These are phyloP conservation scores for Psilopsiagon aurifrons DNA, from an alignment of 2,113 vertebrate genomes.

Conservation along the genomic window DNA sequence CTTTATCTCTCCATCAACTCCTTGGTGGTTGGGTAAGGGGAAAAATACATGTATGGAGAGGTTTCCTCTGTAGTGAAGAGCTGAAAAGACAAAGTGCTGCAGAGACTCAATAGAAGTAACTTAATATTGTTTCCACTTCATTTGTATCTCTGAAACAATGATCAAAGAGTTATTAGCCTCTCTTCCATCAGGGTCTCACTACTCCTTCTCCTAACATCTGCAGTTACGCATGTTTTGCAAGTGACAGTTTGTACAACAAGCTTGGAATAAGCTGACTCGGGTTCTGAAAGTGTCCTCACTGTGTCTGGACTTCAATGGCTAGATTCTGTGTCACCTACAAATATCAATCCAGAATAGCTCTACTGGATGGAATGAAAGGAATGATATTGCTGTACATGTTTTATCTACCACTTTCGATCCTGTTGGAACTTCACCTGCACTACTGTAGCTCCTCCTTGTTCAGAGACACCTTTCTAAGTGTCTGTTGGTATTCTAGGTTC, in stretches of 20 bases:
- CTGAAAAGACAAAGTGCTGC: background rate
- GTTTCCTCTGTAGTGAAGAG: background rate
- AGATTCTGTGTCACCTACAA: background rate
- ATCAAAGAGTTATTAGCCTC: background rate
- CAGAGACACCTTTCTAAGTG: background rate
- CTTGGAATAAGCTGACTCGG: background rate
- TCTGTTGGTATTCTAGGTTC: background rate
- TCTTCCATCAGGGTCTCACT: background rate
- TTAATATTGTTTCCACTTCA: background rate
- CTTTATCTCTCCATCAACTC: background rate
- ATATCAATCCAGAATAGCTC: background rate
- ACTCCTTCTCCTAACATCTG: background rate
- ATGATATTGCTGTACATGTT: background rate
- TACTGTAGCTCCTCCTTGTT: background rate
- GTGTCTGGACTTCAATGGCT: rapidly evolving
- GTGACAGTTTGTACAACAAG: rapidly evolving
- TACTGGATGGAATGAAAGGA: background rate
- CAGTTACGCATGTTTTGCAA: background rate
- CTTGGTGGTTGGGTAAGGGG: background rate
- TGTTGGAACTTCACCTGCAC: background rate
- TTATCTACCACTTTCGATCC: background rate
- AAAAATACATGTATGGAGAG: background rate
- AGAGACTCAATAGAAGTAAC: background rate
- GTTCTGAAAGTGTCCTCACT: background rate
- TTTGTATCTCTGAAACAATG: background rate